Conservation (phyloP, 2,888 invertebrate species). For the Papilio demoleus region DNA sequence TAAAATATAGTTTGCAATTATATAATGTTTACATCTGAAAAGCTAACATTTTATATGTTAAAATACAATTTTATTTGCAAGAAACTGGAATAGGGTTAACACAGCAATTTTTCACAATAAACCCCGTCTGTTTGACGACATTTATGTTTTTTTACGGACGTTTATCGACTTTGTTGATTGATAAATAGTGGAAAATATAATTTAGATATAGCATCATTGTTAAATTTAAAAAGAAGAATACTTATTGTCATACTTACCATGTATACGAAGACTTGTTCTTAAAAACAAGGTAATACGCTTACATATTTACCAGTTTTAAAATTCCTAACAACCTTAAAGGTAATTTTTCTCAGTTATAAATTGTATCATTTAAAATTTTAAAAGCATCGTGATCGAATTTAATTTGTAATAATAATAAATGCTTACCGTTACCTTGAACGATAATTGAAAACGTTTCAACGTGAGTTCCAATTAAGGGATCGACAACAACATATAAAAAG, state of each 20-base stretch:
- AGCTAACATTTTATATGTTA: conserved; percentile 34
- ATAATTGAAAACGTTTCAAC: conserved; percentile 2
- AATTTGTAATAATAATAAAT: neutral
- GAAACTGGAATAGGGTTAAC: conserved; percentile 29
- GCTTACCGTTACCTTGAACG: conserved; percentile 1
- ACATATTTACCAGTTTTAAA: too few species aligned
- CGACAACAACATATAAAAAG: neutral
- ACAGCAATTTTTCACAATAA: conserved; percentile 11
- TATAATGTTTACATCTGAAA: neutral
- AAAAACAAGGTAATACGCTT: neutral
- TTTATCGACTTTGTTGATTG: conserved; percentile 7
- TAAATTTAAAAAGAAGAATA: neutral
- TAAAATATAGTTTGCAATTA: conserved; percentile 22
- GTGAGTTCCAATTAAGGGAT: conserved; percentile 8
- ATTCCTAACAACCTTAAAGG: too few species aligned
- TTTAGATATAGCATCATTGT: neutral
- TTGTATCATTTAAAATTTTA: neutral
- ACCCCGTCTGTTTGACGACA: neutral
- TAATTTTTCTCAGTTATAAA: too few species aligned
- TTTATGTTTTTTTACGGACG: neutral
- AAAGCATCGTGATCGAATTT: neutral
- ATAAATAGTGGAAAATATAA: neutral
- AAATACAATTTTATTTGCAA: conserved; percentile 4
- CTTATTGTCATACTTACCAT: neutral
- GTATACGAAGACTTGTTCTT: neutral